These are phyloP conservation scores for Bombus polaris DNA, from an alignment of 1,140 invertebrate genomes.

Conservation along the genomic window DNA sequence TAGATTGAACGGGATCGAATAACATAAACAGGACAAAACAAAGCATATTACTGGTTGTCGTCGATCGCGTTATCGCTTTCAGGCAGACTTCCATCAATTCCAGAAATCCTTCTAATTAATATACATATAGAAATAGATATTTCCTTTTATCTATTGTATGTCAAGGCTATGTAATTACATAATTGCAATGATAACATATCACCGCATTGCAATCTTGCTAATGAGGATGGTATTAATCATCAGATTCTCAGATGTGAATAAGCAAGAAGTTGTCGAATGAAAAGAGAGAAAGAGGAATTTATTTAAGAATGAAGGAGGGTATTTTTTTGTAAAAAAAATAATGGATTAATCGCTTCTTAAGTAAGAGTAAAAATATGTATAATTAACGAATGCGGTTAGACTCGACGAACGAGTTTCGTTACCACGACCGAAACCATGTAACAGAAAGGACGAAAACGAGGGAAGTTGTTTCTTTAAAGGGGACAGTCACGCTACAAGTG, in stretches of 20 bases:
- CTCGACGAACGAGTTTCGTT: constrained; percentile 1
- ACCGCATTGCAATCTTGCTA: background rate
- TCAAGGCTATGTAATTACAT: background rate
- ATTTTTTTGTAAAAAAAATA: background rate
- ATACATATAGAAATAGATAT: background rate
- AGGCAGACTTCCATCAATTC: background rate
- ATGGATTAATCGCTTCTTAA: background rate
- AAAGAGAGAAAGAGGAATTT: background rate
- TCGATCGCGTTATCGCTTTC: background rate
- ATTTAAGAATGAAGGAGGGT: background rate
- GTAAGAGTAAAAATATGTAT: background rate
- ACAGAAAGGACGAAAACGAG: background rate
- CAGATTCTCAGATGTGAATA: background rate
- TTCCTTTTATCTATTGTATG: background rate
- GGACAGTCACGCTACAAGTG: constrained; percentile 9
- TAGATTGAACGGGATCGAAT: background rate
- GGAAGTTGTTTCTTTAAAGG: constrained; percentile 4
- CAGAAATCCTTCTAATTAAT: background rate
- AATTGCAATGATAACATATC: background rate
- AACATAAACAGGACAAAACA: background rate
- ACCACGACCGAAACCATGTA: background rate
- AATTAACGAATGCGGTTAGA: background rate
- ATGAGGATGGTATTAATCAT: background rate
- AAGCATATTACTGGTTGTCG: background rate
- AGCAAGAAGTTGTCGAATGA: background rate